These are phyloP conservation scores for Eilema caniola DNA, from an alignment of 2,888 invertebrate genomes.

Conservation along the genomic window DNA sequence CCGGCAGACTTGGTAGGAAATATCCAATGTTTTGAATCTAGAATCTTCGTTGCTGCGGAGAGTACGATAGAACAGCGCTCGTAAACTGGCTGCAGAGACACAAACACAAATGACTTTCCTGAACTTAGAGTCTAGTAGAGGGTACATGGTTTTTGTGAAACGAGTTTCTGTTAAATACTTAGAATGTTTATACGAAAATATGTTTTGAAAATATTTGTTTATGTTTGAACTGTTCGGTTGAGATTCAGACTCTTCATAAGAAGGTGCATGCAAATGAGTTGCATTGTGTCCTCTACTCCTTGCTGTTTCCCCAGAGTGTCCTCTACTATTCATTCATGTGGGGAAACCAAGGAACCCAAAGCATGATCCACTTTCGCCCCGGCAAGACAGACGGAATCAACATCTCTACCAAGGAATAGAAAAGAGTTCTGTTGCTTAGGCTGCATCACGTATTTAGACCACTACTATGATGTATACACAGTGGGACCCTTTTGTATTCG, in stretches of 20 bases:
- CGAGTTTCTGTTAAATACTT: slow-evolving; percentile 21
- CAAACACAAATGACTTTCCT: slow-evolving; percentile 72
- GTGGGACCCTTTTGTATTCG: too few relatives aligned
- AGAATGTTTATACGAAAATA: background rate
- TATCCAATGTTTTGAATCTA: slow-evolving; percentile 77
- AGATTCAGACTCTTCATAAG: background rate
- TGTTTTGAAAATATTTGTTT: background rate
- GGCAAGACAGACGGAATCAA: too few relatives aligned
- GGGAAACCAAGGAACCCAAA: too few relatives aligned
- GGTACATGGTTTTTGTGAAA: slow-evolving; percentile 21
- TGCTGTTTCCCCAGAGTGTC: background rate
- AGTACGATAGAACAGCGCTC: slow-evolving; percentile 80
- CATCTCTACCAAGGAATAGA: too few relatives aligned
- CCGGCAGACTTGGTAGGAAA: slow-evolving; percentile 62
- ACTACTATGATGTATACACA: too few relatives aligned
- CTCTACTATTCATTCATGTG: too few relatives aligned
- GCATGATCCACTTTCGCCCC: too few relatives aligned
- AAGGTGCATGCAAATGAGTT: background rate
- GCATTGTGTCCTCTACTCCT: background rate
- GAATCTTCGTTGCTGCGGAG: slow-evolving; percentile 76
- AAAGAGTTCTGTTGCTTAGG: too few relatives aligned
- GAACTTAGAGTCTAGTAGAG: slow-evolving; percentile 59
- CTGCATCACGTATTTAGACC: too few relatives aligned
- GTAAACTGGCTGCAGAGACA: slow-evolving; percentile 78
- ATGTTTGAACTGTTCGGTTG: background rate